phyloP scores from a whole-genome alignment of 2,888 invertebrate species.

The Keiferia lycopersicella region DNA sequence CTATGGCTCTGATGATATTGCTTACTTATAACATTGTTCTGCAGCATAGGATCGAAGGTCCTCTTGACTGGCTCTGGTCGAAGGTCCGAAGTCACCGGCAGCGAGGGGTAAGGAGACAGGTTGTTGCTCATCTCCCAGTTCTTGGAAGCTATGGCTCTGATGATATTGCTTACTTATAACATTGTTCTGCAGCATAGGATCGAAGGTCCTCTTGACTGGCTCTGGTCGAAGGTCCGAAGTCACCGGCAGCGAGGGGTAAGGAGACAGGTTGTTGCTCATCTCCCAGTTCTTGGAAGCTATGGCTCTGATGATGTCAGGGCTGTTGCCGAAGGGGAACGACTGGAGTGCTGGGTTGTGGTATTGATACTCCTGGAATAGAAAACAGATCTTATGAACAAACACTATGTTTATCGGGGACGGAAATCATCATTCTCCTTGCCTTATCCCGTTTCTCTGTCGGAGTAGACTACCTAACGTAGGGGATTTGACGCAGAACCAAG shows the following conservation, averaged over 20 bases:
- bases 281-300: constrained; percentile 72
- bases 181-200: constrained; percentile 73
- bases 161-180: constrained; percentile 69
- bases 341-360: constrained; percentile 61
- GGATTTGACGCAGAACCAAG: too few species aligned
- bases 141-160: constrained; percentile 64
- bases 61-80: constrained; percentile 70
- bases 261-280: constrained; percentile 66
- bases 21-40: constrained; percentile 70
- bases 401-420: too few species aligned
- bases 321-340: constrained; percentile 68
- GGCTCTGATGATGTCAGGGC: constrained; percentile 65
- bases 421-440: too few species aligned
- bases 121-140: constrained; percentile 74
- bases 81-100: constrained; percentile 62
- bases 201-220: constrained; percentile 66
- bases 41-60: constrained; percentile 70
- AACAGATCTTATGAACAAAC: background rate
- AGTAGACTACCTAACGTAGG: too few species aligned
- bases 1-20: constrained; percentile 60
- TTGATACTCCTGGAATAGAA: constrained; percentile 61
- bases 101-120: constrained; percentile 55
- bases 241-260: constrained; percentile 55
- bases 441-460: too few species aligned
- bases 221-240: constrained; percentile 56